These are phyloP conservation scores for Halichondria panicea DNA, from an alignment of 37 sponge, comb jelly and placozoan species.

Conservation along the genomic window DNA sequence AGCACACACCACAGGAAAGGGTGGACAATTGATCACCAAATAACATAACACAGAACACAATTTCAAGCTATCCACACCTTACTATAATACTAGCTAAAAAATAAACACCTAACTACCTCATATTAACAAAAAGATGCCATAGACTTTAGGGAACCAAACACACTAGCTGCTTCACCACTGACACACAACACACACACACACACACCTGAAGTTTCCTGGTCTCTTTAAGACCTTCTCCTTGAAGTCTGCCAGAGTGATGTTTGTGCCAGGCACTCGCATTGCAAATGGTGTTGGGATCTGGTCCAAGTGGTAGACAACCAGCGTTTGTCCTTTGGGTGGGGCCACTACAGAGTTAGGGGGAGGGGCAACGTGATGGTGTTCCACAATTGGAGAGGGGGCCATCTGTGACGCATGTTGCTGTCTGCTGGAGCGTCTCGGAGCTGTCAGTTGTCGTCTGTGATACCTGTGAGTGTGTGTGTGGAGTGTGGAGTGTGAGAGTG, in stretches of 20 bases:
- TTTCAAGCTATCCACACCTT: too few relatives aligned
- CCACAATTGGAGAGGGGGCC: not conserved
- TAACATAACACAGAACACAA: too few relatives aligned
- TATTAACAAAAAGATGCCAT: too few relatives aligned
- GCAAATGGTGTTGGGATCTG: slow-evolving; percentile 37
- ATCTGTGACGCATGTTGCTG: not conserved
- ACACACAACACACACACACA: not conserved
- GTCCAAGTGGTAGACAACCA: slow-evolving; percentile 49
- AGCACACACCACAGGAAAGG: too few relatives aligned
- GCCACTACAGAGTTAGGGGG: not conserved
- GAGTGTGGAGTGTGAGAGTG: not conserved
- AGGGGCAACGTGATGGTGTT: slow-evolving; percentile 2
- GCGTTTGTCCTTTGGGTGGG: not conserved
- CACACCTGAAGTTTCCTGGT: slow-evolving; percentile 62
- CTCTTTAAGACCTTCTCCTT: slow-evolving; percentile 75
- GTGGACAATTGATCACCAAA: too few relatives aligned
- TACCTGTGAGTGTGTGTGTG: slow-evolving; percentile 5
- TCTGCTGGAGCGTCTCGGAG: not conserved
- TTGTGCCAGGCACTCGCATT: slow-evolving; percentile 12
- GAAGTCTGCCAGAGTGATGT: slow-evolving; percentile 66
- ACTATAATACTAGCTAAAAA: too few relatives aligned
- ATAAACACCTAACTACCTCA: too few relatives aligned
- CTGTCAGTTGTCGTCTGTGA: slow-evolving; percentile 1
- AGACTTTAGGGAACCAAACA: too few relatives aligned
- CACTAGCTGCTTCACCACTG: too few relatives aligned